Base-by-base conservation (phyloP, 2,113 vertebrate genomes). In the Syngnathus typhle region DNA sequence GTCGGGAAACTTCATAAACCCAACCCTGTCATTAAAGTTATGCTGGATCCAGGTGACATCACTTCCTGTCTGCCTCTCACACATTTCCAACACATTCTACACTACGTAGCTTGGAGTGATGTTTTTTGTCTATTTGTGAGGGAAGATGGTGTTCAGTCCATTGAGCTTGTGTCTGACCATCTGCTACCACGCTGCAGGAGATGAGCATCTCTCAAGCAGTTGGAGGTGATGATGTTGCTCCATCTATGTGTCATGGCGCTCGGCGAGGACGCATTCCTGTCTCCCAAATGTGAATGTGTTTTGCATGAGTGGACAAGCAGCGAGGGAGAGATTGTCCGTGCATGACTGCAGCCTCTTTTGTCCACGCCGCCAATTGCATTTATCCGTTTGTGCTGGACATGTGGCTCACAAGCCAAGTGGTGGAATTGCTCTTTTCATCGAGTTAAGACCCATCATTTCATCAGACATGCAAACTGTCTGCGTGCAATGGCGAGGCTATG, bases 141-240 rank as follows among this genome's bases (percentile, higher is more conserved):
- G 51, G 7, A 23, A n/a, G 11, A 51, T 56, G 36, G 0, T 41
- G 39, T 55, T 15, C 27, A 12, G 37, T 8, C 51, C 68, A 80
- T 69, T 19, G 79, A 77, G 76, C 71, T 44, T 68, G 63, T 46
- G 27, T 69, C 36, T 67, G 82, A 76, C 87, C 85, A 86, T 89
- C 85, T 87, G 87, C 56, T 69, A 47, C 69, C 37, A 61, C 80
- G 71, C 84, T 1, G 77, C 85, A 75, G 85, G 86, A 84, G 78
- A 80, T 72, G 61, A 82, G 56, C 54, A 61, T 79, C 77, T 44
- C 38, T 41, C 49, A 52, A 52, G 49, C 49, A n/a, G 18, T n/a
- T 8, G 1, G 49, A 52, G 15, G 18, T 51, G 63, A 56, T 70
- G 49, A 9, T 66, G 10, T 68, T 6, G 18, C 12, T 16, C 36